phyloP scores from a whole-genome alignment of 1,140 invertebrate genomes.

The Cydia strobilella region DNA sequence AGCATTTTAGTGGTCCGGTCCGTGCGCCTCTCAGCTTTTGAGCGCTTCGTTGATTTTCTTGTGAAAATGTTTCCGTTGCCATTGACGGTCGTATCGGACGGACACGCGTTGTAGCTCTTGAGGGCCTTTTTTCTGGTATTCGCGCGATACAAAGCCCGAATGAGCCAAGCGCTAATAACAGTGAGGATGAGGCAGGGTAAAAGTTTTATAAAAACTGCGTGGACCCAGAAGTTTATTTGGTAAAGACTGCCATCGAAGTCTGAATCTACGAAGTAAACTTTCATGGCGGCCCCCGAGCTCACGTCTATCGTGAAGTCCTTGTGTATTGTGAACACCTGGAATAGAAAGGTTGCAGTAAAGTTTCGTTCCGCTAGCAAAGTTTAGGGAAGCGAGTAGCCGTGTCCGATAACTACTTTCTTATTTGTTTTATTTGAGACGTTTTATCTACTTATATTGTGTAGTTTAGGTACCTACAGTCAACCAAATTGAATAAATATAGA shows the following conservation, averaged over 20 bases:
- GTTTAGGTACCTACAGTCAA: too few species aligned
- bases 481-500: too few species aligned
- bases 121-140: constrained; percentile 85
- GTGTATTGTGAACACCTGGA: constrained; percentile 75
- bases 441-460: too few species aligned
- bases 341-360: constrained; percentile 36
- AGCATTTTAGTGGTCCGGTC: constrained; percentile 95
- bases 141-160: constrained; percentile 86
- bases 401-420: too few species aligned
- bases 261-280: constrained; percentile 85
- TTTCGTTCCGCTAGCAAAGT: background rate
- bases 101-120: constrained; percentile 82
- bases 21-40: constrained; percentile 85
- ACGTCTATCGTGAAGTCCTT: constrained; percentile 66
- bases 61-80: constrained; percentile 69
- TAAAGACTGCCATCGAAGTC: constrained; percentile 82
- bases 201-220: constrained; percentile 92
- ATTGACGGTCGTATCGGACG: constrained; percentile 62
- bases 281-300: constrained; percentile 58
- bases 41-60: constrained; percentile 71
- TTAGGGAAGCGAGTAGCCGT: background rate
- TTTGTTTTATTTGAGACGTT: too few species aligned
- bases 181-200: constrained; percentile 91
- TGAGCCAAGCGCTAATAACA: constrained; percentile 90
- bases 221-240: constrained; percentile 91